Base-by-base conservation (phyloP, 1,140 invertebrate species). In the Orchesella cincta region DNA sequence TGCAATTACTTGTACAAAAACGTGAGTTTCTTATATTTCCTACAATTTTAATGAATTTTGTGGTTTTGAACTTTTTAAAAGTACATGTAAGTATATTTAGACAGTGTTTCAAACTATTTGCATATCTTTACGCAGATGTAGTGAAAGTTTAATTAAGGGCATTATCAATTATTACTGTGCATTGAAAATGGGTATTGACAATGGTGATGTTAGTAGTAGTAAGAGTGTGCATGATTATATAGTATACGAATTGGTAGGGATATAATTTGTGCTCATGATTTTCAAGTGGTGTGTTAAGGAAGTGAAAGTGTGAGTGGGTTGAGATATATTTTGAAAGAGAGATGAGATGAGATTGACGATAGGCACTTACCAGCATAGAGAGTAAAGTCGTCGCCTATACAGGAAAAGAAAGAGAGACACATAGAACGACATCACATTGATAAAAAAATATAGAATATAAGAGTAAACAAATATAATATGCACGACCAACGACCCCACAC, bases 331-430 rank as follows among this genome's bases (percentile, higher is more conserved):
- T n/a, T 31, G 36, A 73, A 18, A 73, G 23, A 73, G 36, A 46
- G 71, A 29, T n/a, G 34, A 46, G 71, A 64, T 23, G 57, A 51
- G 36, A 73, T 20, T 39, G 39, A 31, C 23, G 34, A 73, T 18
- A 36, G 39, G 36, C 67, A 83, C 83, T 83, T 83, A 83, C 83
- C 81, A 74, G 81, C 77, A 76, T 80, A 83, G 57, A 82, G 81
- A 81, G 83, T 80, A 82, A 80, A 83, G 80, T 83, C 83, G 72
- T 83, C 83, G 82, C 82, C 83, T 83, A 83, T 77, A 79, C 67
- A 79, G 80, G 78, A 79, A 77, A 80, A 71, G 77, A 76, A 52
- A 77, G 54, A 79, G 62, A 76, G 70, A 54, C 16, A 73, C 64
- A 57, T 71, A 52, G 35, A 76, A 76, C 14, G 31, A 35, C 57